These are phyloP conservation scores for Colletes latitarsis DNA, from an alignment of 1,140 invertebrate species.

Conservation along the genomic window DNA sequence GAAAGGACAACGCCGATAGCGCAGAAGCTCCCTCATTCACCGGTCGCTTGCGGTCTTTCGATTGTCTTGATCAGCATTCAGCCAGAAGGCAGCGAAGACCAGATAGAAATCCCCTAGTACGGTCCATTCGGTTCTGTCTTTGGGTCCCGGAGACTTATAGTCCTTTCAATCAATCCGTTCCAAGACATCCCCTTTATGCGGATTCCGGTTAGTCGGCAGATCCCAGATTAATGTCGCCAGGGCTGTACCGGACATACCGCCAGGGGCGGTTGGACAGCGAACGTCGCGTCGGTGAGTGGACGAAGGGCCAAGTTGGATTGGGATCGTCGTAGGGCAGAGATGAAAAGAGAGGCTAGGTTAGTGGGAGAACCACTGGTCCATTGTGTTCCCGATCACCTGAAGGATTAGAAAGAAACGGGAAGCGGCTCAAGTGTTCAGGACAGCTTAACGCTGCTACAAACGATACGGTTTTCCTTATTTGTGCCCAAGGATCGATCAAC, in stretches of 20 bases:
- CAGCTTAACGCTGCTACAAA: constrained; percentile 35
- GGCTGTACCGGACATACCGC: constrained; percentile 46
- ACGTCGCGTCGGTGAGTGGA: background rate
- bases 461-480: constrained; percentile 34
- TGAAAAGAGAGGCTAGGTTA: constrained; percentile 3
- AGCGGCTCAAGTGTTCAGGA: constrained; percentile 16
- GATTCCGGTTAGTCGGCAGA: constrained; percentile 45
- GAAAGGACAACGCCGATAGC: background rate
- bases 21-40: background rate
- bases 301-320: constrained; percentile 12
- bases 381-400: constrained; percentile 20
- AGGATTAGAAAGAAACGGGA: constrained; percentile 40
- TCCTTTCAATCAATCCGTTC: constrained; percentile 45
- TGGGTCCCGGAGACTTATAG: constrained; percentile 26
- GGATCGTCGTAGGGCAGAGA: constrained; percentile 13
- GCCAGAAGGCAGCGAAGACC: background rate
- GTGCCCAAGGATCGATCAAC: constrained; percentile 37
- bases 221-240: constrained; percentile 49
- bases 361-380: background rate
- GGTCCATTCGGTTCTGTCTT: constrained; percentile 9
- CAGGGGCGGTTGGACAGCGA: constrained; percentile 31
- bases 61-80: constrained; percentile 20
- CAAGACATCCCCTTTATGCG: constrained; percentile 46
- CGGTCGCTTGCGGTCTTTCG: background rate
- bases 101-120: background rate